Evolutionary conservation across 2,113 vertebrate species (phyloP).

Genomic region (Irena cyanogastra): DNA sequence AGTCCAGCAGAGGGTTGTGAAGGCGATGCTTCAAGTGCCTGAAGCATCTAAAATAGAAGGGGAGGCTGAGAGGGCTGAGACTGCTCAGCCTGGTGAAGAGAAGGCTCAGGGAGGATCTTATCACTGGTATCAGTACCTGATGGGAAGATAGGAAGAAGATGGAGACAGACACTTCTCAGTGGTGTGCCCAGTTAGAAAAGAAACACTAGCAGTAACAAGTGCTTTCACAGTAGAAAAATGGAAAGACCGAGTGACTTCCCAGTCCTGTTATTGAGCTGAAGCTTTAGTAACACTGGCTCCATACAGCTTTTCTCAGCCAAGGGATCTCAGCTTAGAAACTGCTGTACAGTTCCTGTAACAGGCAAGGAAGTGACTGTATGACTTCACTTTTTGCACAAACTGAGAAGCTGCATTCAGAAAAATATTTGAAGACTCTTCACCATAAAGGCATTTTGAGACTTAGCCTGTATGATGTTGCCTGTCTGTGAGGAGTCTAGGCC

Average conservation of each 20-base stretch:
- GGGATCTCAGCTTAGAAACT: neutral
- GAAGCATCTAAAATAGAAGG: neutral
- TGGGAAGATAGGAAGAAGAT: neutral
- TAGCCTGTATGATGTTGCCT: neutral
- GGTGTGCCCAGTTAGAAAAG: neutral
- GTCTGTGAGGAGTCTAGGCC: neutral
- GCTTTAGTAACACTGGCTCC: neutral
- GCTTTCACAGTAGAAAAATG: neutral
- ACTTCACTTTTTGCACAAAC: neutral
- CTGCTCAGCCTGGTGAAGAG: neutral
- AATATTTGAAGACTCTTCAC: neutral
- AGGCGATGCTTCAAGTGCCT: neutral
- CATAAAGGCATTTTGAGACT: neutral
- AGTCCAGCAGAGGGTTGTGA: neutral
- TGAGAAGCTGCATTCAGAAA: neutral
- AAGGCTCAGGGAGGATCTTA: neutral
- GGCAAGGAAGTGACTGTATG: neutral
- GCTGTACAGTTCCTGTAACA: neutral
- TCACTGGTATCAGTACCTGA: neutral
- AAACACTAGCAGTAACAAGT: neutral
- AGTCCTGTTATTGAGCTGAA: neutral
- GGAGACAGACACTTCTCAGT: neutral
- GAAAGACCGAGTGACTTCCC: neutral
- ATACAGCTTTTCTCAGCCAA: neutral
- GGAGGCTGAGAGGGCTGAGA: neutral